A percentile compares a stretch with the other conserved stretches of the same genome.
Evolutionary conservation across 2,113 vertebrate genomes (phyloP).

Genomic region (Xiphorhynchus elegans): DNA sequence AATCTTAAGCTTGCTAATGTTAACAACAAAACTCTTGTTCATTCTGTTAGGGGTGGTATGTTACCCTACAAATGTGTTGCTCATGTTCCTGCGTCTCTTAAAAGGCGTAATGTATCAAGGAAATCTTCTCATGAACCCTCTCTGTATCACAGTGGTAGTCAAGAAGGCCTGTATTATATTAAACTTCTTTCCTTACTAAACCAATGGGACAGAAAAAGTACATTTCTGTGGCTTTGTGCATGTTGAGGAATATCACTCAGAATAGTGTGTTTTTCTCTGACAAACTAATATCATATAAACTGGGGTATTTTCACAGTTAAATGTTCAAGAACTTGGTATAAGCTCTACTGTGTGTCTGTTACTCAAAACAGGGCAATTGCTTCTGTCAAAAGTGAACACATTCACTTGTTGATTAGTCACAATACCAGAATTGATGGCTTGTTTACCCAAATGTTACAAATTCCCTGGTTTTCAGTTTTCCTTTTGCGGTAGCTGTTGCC

Average conservation of each 20-base stretch:
- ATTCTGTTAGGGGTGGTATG: background rate
- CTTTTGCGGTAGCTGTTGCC: conserved; percentile 43
- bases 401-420: conserved; percentile 26
- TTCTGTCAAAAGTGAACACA: conserved; percentile 1
- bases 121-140: background rate
- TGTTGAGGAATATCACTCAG: background rate
- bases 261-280: background rate
- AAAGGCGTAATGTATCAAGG: too few species aligned
- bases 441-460: conserved; percentile 46
- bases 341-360: background rate
- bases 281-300: background rate
- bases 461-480: conserved; percentile 56
- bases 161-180: background rate
- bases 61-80: background rate
- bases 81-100: background rate
- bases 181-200: background rate
- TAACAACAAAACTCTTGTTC: background rate
- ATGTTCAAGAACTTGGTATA: background rate
- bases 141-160: background rate
- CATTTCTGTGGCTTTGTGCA: background rate
- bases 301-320: background rate
- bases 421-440: background rate
- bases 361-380: background rate
- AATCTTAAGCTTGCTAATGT: background rate
- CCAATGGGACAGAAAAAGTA: background rate